A percentile compares a stretch with the other conserved stretches of the same genome.
Evolutionary conservation across 2,888 invertebrate genomes (phyloP).

Genomic region (Hydriomena furcata): DNA sequence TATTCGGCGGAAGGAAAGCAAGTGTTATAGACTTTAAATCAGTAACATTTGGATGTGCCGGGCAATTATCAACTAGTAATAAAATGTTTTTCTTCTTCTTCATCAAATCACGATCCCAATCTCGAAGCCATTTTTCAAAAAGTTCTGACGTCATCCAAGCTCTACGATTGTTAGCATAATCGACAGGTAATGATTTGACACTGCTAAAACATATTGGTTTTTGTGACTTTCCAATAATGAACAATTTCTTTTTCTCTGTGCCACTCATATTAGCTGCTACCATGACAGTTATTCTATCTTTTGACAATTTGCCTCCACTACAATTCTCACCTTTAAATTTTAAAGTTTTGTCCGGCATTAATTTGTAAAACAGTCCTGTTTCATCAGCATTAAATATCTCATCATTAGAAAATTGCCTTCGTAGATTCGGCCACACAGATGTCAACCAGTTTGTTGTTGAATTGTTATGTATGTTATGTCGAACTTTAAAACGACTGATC

Average conservation of each 20-base stretch:
- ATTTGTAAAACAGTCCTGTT: conserved; percentile 41
- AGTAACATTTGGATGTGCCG: conserved; percentile 45
- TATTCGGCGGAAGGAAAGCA: too few species aligned
- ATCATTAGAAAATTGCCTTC: conserved; percentile 34
- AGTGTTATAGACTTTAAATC: too few species aligned
- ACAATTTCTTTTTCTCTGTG: conserved; percentile 45
- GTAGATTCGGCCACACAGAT: conserved; percentile 37
- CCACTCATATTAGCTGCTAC: conserved; percentile 38
- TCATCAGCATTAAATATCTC: conserved; percentile 45
- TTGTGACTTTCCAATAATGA: conserved; percentile 46
- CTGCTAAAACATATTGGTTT: conserved; percentile 33
- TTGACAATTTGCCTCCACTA: conserved; percentile 49
- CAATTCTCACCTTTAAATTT: conserved; percentile 45
- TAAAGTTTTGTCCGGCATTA: conserved; percentile 40
- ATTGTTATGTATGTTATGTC: too few species aligned
- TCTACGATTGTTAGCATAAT: conserved; percentile 42
- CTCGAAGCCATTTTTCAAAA: conserved; percentile 38
- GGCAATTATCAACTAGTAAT: conserved; percentile 46
- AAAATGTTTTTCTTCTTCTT: conserved; percentile 40
- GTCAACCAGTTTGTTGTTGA: too few species aligned
- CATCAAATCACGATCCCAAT: conserved; percentile 41
- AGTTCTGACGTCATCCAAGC: conserved; percentile 52
- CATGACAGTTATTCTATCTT: conserved; percentile 46
- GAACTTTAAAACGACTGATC: too few species aligned
- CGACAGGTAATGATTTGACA: conserved; percentile 28